Percentiles rank a stretch among this genome's conserved stretches.
phyloP scores from a whole-genome alignment of 2,888 invertebrate genomes.

The Lithosia quadra region DNA sequence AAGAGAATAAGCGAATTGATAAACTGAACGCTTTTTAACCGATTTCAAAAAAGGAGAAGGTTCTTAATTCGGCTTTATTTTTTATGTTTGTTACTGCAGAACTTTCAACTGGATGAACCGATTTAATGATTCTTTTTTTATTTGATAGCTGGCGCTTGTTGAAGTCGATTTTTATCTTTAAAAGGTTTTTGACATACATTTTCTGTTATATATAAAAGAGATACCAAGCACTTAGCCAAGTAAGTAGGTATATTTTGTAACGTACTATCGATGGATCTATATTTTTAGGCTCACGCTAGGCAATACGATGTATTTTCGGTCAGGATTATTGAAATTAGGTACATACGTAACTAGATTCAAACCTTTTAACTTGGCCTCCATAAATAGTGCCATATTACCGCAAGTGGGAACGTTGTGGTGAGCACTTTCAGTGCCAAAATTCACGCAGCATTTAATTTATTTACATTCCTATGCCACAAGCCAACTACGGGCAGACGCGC shows the following conservation, averaged over 20 bases:
- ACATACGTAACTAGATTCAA: neutral
- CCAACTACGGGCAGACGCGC: too few relatives aligned
- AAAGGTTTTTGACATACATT: too few relatives aligned
- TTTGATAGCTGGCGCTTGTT: too few relatives aligned
- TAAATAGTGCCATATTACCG: neutral
- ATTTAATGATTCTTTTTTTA: too few relatives aligned
- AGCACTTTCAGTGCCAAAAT: neutral
- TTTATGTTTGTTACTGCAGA: too few relatives aligned
- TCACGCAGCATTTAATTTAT: constrained; percentile 1
- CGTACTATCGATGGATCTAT: neutral
- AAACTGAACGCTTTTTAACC: neutral
- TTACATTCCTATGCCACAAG: neutral
- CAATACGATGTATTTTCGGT: neutral
- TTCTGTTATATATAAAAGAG: too few relatives aligned
- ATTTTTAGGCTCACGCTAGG: neutral
- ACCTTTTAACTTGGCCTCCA: neutral
- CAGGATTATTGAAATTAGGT: neutral
- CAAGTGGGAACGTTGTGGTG: neutral
- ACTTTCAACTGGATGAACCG: too few relatives aligned
- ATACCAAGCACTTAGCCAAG: too few relatives aligned
- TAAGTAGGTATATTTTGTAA: too few relatives aligned
- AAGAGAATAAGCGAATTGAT: neutral
- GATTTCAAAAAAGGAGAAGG: too few relatives aligned
- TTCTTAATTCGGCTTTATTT: neutral
- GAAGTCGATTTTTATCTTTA: too few relatives aligned